Evolutionary conservation across 2,113 vertebrate species (phyloP).

Genomic region (Zapornia atra): DNA sequence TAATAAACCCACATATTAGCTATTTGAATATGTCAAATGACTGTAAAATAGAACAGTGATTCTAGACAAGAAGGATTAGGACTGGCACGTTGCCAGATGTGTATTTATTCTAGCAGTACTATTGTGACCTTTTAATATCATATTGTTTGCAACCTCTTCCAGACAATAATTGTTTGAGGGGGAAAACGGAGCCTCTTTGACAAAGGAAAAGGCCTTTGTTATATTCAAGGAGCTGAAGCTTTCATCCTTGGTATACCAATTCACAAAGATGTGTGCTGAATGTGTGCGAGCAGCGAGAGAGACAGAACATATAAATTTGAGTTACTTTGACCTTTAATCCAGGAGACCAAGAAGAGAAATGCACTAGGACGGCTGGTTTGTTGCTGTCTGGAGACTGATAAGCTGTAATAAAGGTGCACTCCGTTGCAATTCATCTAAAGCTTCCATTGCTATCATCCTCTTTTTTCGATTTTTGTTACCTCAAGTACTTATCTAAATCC

Average conservation of each 20-base stretch:
- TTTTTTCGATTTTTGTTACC: slow-evolving; percentile 81
- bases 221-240: slow-evolving; percentile 12
- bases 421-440: slow-evolving; percentile 77
- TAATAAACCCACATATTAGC: slow-evolving; percentile 76
- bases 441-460: slow-evolving; percentile 75
- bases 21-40: slow-evolving; percentile 60
- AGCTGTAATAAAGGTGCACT: slow-evolving; percentile 80
- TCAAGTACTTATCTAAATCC: slow-evolving; percentile 84
- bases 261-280: slow-evolving; percentile 27
- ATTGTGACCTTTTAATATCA: slow-evolving; percentile 68
- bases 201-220: slow-evolving; percentile 51
- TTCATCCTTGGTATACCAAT: slow-evolving; percentile 37
- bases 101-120: slow-evolving; percentile 41
- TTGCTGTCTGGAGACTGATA: slow-evolving; percentile 83
- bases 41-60: slow-evolving; percentile 39
- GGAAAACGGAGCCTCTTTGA: slow-evolving; percentile 32
- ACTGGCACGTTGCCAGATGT: neutral
- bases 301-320: slow-evolving; percentile 75
- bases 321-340: slow-evolving; percentile 82
- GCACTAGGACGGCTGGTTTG: slow-evolving; percentile 70
- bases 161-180: slow-evolving; percentile 58
- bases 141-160: slow-evolving; percentile 57
- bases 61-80: slow-evolving; percentile 29
- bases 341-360: slow-evolving; percentile 70
- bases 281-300: slow-evolving; percentile 23